Conservation (phyloP, 2,113 vertebrate genomes). For the Menura novaehollandiae region DNA sequence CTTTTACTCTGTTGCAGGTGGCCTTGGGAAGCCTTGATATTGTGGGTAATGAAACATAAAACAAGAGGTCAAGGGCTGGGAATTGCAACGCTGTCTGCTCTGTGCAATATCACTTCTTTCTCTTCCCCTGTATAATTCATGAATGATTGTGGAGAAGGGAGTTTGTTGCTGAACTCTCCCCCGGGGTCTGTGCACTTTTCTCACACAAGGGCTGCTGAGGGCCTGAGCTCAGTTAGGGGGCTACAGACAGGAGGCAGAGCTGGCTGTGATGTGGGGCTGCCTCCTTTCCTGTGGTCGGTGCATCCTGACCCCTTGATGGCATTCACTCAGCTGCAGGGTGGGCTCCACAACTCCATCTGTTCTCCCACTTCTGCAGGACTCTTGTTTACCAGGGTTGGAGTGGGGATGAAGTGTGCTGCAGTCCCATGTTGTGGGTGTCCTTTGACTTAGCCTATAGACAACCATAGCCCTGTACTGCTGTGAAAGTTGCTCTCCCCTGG, state of each 20-base stretch:
- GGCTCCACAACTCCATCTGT: neutral
- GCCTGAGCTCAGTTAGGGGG: accelerated
- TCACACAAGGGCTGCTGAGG: accelerated
- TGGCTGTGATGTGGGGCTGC: neutral
- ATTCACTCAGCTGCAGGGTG: neutral
- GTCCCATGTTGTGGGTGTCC: accelerated
- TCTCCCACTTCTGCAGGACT: neutral
- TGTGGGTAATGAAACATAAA: neutral
- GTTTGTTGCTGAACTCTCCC: neutral
- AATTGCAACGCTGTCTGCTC: neutral
- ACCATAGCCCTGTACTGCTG: neutral
- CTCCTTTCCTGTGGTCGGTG: neutral
- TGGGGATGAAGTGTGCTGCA: neutral
- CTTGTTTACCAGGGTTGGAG: neutral
- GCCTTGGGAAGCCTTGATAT: neutral
- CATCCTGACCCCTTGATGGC: neutral
- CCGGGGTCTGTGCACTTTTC: neutral
- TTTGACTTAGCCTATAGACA: neutral
- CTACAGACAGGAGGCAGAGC: neutral
- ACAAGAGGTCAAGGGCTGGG: neutral
- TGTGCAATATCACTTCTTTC: neutral
- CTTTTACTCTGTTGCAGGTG: neutral
- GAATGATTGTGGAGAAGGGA: neutral
- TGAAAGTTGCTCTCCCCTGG: neutral
- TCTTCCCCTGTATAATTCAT: neutral